Base-by-base conservation (phyloP, 2,888 invertebrate species). In the Harmothoe impar region DNA sequence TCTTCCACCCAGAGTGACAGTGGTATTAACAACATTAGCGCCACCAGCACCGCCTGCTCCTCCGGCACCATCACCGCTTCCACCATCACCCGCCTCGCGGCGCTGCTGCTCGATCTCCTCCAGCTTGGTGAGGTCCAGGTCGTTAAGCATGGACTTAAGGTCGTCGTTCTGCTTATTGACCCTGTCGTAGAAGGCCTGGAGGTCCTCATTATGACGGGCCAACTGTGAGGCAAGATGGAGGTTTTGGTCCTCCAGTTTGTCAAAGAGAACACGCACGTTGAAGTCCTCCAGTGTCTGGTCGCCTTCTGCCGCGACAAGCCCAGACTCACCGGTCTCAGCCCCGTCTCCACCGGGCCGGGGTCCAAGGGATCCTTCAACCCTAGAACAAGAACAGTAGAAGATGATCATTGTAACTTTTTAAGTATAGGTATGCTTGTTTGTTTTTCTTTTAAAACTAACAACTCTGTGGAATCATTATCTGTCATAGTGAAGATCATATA, bases 161-260 rank as follows among this genome's bases (percentile, higher is more conserved):
- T 94, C 94, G 35, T 95, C 94, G 33, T 94, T 95, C 92, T 95
- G 95, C 15, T 93, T 92, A 85, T 93, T 92, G 89, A 95, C 94
- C 35, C 93, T 92, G 68, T 93, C 93, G 92, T 95, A 95, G 94
- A 95, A 95, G 29, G 92, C 92, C 33, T 93, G 93, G 15, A 95
- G 93, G 91, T 95, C 95, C 54, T 95, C 94, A 78, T 94, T 93
- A 92, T 95, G 95, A 31, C 94, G 91, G 29, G 95, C 94, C 89
- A 95, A 92, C 93, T 95, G 95, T 17, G 95, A 94, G 0, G 95
- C 95, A 86, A 95, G 91, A 86, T 95, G 95, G 0, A 95, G 94
- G 91, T 95, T 95, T 93, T 95, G 95, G 90, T 95, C 95, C 91
- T 95, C 95, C 25, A 95, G 93, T 92, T 95, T 95, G 93, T 95